Percentiles rank a stretch among this genome's conserved stretches.
phyloP scores from a whole-genome alignment of 2,797 vertebrate species.

The Triplophysa bombifrons region DNA sequence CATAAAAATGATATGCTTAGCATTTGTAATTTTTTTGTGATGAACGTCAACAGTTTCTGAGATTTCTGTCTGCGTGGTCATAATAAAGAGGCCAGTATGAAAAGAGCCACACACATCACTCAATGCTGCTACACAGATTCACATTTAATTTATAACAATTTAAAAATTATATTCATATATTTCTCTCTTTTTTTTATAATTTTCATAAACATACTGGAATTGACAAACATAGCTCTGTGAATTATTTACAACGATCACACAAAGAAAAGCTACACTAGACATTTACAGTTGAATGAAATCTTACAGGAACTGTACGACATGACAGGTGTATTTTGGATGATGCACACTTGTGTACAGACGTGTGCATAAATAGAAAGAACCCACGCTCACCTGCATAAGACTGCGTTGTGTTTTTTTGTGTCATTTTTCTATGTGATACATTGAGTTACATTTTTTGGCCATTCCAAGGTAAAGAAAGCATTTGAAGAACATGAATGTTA shows the following conservation, averaged over 20 bases:
- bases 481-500: slow-evolving; percentile 10
- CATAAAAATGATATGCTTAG: not conserved
- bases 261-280: slow-evolving; percentile 58
- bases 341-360: slow-evolving; percentile 23
- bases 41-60: not conserved
- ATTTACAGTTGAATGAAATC: slow-evolving; percentile 42
- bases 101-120: slow-evolving; percentile 34
- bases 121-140: slow-evolving; percentile 84
- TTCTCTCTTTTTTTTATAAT: slow-evolving; percentile 72
- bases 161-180: slow-evolving; percentile 87
- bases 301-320: slow-evolving; percentile 39
- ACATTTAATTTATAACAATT: slow-evolving; percentile 96
- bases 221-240: slow-evolving; percentile 69
- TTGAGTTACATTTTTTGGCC: slow-evolving; percentile 19
- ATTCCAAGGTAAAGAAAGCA: slow-evolving; percentile 19
- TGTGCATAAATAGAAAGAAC: slow-evolving; percentile 23
- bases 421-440: slow-evolving; percentile 26
- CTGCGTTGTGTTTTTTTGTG: not conserved
- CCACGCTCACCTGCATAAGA: slow-evolving; percentile 29
- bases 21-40: not conserved
- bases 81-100: slow-evolving; percentile 21
- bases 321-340: slow-evolving; percentile 26
- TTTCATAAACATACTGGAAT: slow-evolving; percentile 78
- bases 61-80: not conserved
- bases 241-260: slow-evolving; percentile 76